These are phyloP conservation scores for Pelvicachromis taeniatus DNA, from an alignment of 2,113 vertebrate genomes.

Conservation along the genomic window DNA sequence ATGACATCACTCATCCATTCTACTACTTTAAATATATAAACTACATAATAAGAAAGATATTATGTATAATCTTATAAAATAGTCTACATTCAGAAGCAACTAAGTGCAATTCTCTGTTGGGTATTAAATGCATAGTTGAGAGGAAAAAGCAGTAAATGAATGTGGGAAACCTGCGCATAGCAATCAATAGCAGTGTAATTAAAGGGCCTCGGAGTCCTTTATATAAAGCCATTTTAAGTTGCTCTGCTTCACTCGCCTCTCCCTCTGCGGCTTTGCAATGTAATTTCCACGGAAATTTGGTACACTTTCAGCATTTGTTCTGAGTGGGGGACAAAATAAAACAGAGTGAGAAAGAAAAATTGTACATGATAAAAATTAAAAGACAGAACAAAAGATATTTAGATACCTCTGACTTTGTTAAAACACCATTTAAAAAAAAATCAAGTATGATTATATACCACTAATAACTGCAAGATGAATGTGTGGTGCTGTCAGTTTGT, in stretches of 20 bases:
- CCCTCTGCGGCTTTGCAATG: conserved; percentile 16
- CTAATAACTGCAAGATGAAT: not conserved
- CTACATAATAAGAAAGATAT: not conserved
- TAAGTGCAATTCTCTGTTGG: not conserved
- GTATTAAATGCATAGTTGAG: conserved; percentile 35
- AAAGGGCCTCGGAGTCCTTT: conserved; percentile 62
- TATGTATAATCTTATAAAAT: not conserved
- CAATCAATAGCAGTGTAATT: conserved; percentile 74
- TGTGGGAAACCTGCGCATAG: conserved; percentile 33
- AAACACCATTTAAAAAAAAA: not conserved
- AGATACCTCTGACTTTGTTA: not conserved
- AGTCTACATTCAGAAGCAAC: conserved; percentile 7
- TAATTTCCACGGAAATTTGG: conserved; percentile 70
- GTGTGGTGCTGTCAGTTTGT: not conserved
- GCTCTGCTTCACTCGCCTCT: conserved; percentile 54
- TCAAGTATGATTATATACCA: not conserved
- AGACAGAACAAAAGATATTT: not conserved
- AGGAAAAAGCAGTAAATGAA: conserved; percentile 41
- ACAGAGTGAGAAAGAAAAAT: not conserved
- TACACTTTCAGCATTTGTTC: conserved; percentile 63
- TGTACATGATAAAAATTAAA: not conserved
- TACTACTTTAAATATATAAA: not conserved
- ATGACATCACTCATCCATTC: not conserved
- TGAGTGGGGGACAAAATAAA: not conserved
- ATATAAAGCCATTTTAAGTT: conserved; percentile 70